Evolutionary conservation across 2,797 vertebrate genomes (phyloP), one percentile per base, ranked within the genome.

Genomic region (Poecile montanus): DNA sequence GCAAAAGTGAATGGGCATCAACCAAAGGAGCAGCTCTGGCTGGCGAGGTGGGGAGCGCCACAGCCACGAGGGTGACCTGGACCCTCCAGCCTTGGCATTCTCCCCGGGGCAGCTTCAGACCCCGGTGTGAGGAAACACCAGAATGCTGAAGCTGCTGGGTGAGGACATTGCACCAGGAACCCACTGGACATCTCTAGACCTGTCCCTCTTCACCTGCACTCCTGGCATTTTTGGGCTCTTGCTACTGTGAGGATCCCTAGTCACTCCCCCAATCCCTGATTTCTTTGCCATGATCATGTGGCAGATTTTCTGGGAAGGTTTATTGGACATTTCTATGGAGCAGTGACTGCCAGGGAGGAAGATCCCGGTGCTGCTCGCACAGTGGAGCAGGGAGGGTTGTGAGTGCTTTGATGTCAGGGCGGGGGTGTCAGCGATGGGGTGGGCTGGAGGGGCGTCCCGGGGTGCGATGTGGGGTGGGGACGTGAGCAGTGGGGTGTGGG

Each of bases 51-150:
- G 48, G 73, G 9, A 83, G 44, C 2, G 9, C 47, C 50, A 47
- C 68, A 13, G 66, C 73, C 60, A 3, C 3, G 78, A 65, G 29
- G 53, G 48, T 29, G 79, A 22, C 68, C 82, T 16, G 66, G 54
- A 2, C 25, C 29, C 82, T 9, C 38, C 81, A 57, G 81, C 78
- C 44, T 21, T 19, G 57, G 3, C 8, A 2, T 29, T 53, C 3
- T 13, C 40, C 60, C 60, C 1, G 3, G 53, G 34, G 34, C 54
- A 40, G 60, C 54, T 4, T 10, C 2, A 2, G 82, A 30, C 11
- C 27, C 2, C 0, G 34, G 16, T 1, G 26, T 5, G 66, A 30
- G 77, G 86, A 19, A 14, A 22, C 0, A 1, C 74, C 1, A 0
- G 54, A 16, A 29, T 0, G 0, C n/a, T 92, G 71, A 76, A 27